Conservation (phyloP, 2,888 invertebrate species). For the Caenorhabditis japonica region DNA sequence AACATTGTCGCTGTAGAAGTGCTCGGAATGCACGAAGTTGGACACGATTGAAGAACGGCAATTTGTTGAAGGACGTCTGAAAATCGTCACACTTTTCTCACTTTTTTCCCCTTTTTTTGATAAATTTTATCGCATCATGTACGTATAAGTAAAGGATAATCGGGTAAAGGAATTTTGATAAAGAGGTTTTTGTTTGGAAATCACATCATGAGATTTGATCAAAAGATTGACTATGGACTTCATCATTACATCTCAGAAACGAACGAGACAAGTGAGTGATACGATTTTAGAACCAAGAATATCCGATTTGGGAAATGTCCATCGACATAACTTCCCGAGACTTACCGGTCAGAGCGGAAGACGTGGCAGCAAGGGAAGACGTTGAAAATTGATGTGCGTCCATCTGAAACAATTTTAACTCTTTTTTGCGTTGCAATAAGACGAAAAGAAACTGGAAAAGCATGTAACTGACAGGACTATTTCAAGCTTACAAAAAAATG, state of each 20-base stretch:
- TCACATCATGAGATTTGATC: slow-evolving; percentile 13
- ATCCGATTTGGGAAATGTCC: slow-evolving; percentile 6
- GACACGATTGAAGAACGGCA: slow-evolving; percentile 27
- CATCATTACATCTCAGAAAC: slow-evolving; percentile 4
- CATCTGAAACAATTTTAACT: slow-evolving; percentile 24
- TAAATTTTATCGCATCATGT: no score
- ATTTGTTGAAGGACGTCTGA: slow-evolving; percentile 39
- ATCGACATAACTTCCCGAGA: slow-evolving; percentile 1
- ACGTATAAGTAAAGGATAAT: no score
- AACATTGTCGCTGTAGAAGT: slow-evolving; percentile 23
- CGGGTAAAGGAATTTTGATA: no score
- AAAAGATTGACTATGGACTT: slow-evolving; percentile 13
- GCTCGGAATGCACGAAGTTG: slow-evolving; percentile 16
- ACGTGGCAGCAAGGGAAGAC: slow-evolving; percentile 4
- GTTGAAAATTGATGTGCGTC: slow-evolving; percentile 11
- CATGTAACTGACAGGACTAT: no score
- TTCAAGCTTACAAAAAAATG: no score
- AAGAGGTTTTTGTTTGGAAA: no score
- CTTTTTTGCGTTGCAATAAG: background rate
- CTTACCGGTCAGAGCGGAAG: slow-evolving; percentile 24
- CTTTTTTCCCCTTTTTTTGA: no score
- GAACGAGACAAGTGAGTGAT: slow-evolving; percentile 6
- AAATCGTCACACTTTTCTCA: background rate
- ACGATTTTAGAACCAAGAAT: background rate
- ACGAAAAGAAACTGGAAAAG: background rate